A percentile compares a stretch with the other conserved stretches of the same genome.
phyloP scores from a whole-genome alignment of 2,113 vertebrate genomes.

The Acrocephalus kingi region DNA sequence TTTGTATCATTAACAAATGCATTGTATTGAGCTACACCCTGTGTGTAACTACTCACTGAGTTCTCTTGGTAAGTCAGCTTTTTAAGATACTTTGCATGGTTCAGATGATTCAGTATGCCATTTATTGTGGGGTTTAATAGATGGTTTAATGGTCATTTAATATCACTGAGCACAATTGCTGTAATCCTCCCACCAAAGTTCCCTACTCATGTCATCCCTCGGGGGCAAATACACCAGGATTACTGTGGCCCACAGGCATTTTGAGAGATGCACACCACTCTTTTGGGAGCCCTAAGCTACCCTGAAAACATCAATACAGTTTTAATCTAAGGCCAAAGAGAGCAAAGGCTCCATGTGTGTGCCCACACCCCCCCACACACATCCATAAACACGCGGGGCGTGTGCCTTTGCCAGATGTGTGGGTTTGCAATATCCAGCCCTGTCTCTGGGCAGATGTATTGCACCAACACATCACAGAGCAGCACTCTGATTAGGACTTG shows the following conservation, averaged over 20 bases:
- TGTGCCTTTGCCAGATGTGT: not conserved
- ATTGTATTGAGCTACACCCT: not conserved
- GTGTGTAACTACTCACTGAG: not conserved
- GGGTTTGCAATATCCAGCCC: not conserved
- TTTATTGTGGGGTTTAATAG: not conserved
- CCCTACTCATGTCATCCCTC: not conserved
- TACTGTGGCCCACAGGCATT: not conserved
- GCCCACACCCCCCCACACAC: not conserved
- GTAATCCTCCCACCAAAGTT: not conserved
- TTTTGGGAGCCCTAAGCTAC: not conserved
- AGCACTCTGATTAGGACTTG: not conserved
- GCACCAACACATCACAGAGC: not conserved
- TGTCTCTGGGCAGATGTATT: not conserved
- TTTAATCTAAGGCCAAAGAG: not conserved
- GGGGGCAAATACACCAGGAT: not conserved
- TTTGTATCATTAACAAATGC: not conserved
- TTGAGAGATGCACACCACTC: not conserved
- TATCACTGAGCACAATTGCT: not conserved
- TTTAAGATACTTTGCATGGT: not conserved
- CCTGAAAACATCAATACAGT: not conserved
- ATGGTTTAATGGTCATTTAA: not conserved
- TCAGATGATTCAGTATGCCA: not conserved
- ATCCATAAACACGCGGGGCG: fast-evolving
- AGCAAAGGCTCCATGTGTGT: not conserved
- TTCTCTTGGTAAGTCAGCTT: not conserved